Conservation (phyloP, 2,113 vertebrate genomes). For the Thunnus thynnus region DNA sequence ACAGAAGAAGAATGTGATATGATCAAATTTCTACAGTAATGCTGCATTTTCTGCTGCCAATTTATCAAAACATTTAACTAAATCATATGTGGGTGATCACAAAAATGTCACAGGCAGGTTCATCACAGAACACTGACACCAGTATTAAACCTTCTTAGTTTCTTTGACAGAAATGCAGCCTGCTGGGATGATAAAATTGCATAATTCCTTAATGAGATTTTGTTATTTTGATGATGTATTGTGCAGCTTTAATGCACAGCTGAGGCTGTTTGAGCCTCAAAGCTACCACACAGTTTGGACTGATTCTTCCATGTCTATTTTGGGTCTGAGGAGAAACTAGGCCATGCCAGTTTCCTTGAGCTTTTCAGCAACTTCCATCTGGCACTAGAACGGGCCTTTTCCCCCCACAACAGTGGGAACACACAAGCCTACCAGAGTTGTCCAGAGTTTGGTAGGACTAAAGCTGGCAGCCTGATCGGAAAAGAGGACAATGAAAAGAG, state of each 20-base stretch:
- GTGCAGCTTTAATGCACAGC: slow-evolving; percentile 47
- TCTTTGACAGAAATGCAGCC: neutral
- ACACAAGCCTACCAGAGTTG: slow-evolving; percentile 36
- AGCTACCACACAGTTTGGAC: slow-evolving; percentile 70
- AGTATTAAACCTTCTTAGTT: neutral
- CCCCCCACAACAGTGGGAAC: slow-evolving; percentile 34
- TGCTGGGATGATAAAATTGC: neutral
- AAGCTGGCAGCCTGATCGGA: slow-evolving; percentile 25
- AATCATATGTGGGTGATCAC: neutral
- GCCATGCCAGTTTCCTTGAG: slow-evolving; percentile 80
- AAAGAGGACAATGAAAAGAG: slow-evolving; percentile 21
- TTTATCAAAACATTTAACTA: neutral
- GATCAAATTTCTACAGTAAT: neutral
- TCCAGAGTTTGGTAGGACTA: slow-evolving; percentile 3
- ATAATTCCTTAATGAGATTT: neutral
- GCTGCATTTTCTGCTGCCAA: neutral
- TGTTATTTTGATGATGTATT: slow-evolving; percentile 47
- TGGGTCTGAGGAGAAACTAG: slow-evolving; percentile 75
- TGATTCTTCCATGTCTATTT: slow-evolving; percentile 77
- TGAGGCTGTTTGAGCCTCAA: slow-evolving; percentile 63
- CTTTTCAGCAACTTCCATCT: slow-evolving; percentile 76
- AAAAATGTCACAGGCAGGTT: neutral
- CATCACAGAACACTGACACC: neutral
- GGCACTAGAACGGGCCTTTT: slow-evolving; percentile 54
- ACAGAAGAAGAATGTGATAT: neutral